phyloP scores from a whole-genome alignment of 2,113 vertebrate species.

The Chinchilla lanigera region DNA sequence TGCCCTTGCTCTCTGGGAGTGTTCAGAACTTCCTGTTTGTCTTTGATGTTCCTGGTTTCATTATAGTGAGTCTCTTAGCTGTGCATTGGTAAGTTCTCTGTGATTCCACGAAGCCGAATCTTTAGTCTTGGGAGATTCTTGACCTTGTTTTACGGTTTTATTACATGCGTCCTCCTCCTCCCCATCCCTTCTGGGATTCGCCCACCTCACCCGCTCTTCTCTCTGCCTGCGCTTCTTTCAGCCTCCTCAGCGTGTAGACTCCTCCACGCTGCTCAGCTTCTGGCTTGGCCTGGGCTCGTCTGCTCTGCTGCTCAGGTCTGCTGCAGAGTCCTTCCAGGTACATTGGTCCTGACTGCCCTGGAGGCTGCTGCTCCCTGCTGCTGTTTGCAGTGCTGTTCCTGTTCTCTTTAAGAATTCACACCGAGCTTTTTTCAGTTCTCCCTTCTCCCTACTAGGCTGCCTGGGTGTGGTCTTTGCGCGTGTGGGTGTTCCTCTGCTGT shows the following conservation, averaged over 20 bases:
- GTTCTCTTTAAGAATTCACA: not conserved
- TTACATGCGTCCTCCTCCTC: not conserved
- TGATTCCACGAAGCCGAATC: not conserved
- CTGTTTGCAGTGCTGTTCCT: not conserved
- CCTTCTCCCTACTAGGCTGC: not conserved
- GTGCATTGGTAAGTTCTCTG: not conserved
- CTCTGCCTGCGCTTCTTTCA: not conserved
- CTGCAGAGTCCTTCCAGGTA: not conserved
- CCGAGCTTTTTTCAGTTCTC: not conserved
- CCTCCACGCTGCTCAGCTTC: not conserved
- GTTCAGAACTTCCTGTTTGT: constrained; percentile 15
- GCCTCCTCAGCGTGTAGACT: not conserved
- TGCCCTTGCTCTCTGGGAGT: constrained; percentile 34
- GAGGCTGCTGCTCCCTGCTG: too few relatives aligned
- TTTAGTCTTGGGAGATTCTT: not conserved
- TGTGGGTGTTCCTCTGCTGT: not conserved
- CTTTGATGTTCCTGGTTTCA: constrained; percentile 46
- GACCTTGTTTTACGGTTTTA: not conserved
- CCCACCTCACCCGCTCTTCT: not conserved
- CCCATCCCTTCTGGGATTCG: not conserved
- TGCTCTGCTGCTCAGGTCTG: not conserved
- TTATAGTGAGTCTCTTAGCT: not conserved
- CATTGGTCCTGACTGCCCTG: not conserved
- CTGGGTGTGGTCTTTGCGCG: not conserved
- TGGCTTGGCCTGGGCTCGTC: not conserved